Percentiles rank a stretch among this genome's conserved stretches.
Evolutionary conservation across 2,888 invertebrate genomes (phyloP).

Genomic region (Torymus texanus): DNA sequence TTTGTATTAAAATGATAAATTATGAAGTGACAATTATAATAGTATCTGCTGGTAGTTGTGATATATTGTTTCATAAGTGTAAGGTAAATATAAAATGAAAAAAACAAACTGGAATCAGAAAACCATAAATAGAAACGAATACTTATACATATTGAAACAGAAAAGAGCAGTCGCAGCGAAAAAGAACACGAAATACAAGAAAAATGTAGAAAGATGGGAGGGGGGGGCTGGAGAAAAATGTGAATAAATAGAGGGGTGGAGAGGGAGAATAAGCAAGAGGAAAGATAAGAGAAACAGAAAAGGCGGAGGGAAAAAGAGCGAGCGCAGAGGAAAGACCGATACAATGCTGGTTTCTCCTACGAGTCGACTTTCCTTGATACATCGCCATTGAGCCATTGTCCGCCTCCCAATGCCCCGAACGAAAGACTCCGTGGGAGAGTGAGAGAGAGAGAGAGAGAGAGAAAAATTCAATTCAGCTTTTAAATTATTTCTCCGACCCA

Average conservation of each 20-base stretch:
- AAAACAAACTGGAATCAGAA: too few relatives aligned
- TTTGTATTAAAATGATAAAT: too few relatives aligned
- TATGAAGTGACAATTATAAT: too few relatives aligned
- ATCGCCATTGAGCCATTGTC: slow-evolving; percentile 75
- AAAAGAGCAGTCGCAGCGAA: slow-evolving; percentile 54
- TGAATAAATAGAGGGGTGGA: slow-evolving; percentile 19
- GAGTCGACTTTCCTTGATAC: slow-evolving; percentile 76
- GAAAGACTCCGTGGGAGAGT: slow-evolving; percentile 69
- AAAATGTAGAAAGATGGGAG: too few relatives aligned
- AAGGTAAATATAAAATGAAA: too few relatives aligned
- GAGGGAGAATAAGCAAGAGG: slow-evolving; percentile 50
- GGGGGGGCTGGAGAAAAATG: too few relatives aligned
- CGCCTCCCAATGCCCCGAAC: slow-evolving; percentile 75
- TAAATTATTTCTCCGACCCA: slow-evolving; percentile 72
- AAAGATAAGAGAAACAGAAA: slow-evolving; percentile 43
- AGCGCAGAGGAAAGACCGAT: slow-evolving; percentile 71
- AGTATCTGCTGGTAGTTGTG: too few relatives aligned
- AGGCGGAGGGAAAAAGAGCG: slow-evolving; percentile 33
- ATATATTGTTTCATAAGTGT: too few relatives aligned
- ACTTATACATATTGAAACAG: slow-evolving; percentile 29
- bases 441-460: slow-evolving; percentile 61
- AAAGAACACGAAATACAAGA: slow-evolving; percentile 44
- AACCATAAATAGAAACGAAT: not conserved
- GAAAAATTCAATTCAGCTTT: slow-evolving; percentile 76
- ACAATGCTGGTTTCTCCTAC: slow-evolving; percentile 73